A percentile compares a stretch with the other conserved stretches of the same genome.
Conservation (phyloP, 2,797 vertebrate species). For the Microcaecilia unicolor region DNA sequence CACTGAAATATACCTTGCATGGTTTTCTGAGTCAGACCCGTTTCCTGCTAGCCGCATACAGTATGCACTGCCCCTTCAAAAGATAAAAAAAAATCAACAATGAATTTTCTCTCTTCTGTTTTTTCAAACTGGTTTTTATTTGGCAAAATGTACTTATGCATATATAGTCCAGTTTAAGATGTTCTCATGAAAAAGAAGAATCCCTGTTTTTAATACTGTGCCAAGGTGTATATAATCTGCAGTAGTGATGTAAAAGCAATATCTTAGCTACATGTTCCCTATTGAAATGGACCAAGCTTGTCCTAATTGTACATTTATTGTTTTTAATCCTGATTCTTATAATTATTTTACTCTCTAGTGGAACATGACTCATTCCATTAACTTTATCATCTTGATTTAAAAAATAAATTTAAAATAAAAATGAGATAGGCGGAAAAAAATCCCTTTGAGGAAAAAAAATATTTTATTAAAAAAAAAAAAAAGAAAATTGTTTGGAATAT, state of each 20-base stretch:
- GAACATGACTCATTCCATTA: constrained; percentile 51
- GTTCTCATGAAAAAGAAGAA: constrained; percentile 49
- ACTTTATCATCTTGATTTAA: constrained; percentile 42
- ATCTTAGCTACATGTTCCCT: constrained; percentile 50
- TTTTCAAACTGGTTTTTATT: constrained; percentile 49
- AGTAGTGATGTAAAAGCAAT: constrained; percentile 67
- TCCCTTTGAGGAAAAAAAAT: constrained; percentile 50
- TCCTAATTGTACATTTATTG: constrained; percentile 57
- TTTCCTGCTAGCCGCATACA: constrained; percentile 9
- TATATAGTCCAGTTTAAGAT: constrained; percentile 51
- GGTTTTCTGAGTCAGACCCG: neutral
- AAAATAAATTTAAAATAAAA: constrained; percentile 1
- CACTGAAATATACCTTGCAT: neutral
- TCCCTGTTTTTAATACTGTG: constrained; percentile 56
- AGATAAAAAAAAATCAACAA: no score
- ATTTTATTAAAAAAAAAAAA: constrained; percentile 66
- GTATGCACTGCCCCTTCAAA: constrained; percentile 29
- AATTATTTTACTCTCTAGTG: constrained; percentile 40
- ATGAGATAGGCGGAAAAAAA: constrained; percentile 25
- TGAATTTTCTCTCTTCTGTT: no score
- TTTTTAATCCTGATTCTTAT: constrained; percentile 43
- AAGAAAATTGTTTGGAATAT: constrained; percentile 71
- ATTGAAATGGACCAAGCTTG: constrained; percentile 54
- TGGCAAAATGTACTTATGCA: constrained; percentile 50
- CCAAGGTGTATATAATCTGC: constrained; percentile 58